phyloP scores from a whole-genome alignment of 2,888 invertebrate species.

The Leptodirus hochenwartii region DNA sequence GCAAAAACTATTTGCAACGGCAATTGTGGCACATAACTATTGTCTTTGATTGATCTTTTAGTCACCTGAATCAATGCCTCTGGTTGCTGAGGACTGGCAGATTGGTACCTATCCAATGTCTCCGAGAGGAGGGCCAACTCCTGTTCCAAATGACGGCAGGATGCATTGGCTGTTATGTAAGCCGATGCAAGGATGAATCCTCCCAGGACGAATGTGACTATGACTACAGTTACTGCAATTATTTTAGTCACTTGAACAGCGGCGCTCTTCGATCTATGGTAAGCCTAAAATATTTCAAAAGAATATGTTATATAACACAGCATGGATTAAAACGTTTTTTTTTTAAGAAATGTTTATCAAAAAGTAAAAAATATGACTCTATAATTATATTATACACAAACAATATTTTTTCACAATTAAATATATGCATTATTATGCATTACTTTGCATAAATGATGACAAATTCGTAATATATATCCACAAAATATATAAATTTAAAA shows the following conservation, averaged over 20 bases:
- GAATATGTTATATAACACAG: slow-evolving; percentile 2
- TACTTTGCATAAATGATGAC: no score
- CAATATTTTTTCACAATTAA: no score
- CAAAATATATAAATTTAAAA: no score
- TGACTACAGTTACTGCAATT: slow-evolving; percentile 64
- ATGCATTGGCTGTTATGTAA: slow-evolving; percentile 64
- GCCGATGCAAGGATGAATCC: slow-evolving; percentile 68
- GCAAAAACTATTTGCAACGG: background rate
- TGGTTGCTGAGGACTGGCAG: slow-evolving; percentile 26
- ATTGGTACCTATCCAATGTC: slow-evolving; percentile 30
- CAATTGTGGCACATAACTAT: background rate
- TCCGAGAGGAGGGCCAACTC: slow-evolving; percentile 51
- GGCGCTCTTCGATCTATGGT: slow-evolving; percentile 50
- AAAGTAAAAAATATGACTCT: slow-evolving; percentile 4
- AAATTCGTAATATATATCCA: no score
- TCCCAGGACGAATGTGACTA: slow-evolving; percentile 63
- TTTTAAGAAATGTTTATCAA: background rate
- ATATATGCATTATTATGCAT: no score
- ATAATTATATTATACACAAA: slow-evolving; percentile 7
- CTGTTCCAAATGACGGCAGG: slow-evolving; percentile 60
- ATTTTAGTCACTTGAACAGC: slow-evolving; percentile 77
- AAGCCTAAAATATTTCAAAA: slow-evolving; percentile 48
- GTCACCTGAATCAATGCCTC: slow-evolving; percentile 53
- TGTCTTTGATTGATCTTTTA: background rate
- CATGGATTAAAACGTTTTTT: background rate